phyloP scores from a whole-genome alignment of 2,797 vertebrate genomes.

The Meda fulgida region DNA sequence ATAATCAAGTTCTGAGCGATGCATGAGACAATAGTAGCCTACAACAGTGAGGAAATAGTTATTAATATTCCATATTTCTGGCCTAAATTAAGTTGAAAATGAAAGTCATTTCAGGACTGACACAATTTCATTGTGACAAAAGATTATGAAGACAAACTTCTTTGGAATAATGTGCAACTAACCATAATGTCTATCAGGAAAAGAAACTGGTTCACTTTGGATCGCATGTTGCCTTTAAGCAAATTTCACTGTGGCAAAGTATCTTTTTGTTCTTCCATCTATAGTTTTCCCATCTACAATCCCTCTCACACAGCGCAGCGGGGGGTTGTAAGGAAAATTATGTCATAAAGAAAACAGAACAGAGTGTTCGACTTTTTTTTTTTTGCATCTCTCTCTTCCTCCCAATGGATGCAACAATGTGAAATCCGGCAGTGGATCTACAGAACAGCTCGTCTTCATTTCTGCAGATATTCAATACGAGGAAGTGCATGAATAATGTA shows the following conservation, averaged over 20 bases:
- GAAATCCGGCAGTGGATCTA: constrained; percentile 64
- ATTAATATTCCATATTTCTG: not conserved
- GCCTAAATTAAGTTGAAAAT: not conserved
- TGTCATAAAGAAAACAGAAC: not conserved
- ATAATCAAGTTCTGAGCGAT: not conserved
- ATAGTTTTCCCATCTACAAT: not conserved
- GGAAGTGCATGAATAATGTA: constrained; percentile 74
- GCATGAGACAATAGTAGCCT: not conserved
- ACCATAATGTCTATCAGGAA: not conserved
- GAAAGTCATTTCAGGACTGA: not conserved
- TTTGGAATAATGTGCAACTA: not conserved
- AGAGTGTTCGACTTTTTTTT: not conserved
- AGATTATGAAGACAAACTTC: not conserved
- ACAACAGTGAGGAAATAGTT: too few relatives aligned
- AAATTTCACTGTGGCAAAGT: not conserved
- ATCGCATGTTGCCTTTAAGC: not conserved
- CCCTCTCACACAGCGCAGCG: not conserved
- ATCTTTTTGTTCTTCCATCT: not conserved
- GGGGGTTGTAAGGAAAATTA: not conserved
- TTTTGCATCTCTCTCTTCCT: constrained; percentile 44
- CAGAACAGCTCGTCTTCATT: constrained; percentile 59
- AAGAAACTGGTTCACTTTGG: not conserved
- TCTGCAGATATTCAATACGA: constrained; percentile 76
- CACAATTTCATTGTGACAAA: not conserved
- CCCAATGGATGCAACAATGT: constrained; percentile 68